A percentile compares a stretch with the other conserved stretches of the same genome.
Evolutionary conservation across 2,797 vertebrate species (phyloP).

Genomic region (Pristis pectinata): DNA sequence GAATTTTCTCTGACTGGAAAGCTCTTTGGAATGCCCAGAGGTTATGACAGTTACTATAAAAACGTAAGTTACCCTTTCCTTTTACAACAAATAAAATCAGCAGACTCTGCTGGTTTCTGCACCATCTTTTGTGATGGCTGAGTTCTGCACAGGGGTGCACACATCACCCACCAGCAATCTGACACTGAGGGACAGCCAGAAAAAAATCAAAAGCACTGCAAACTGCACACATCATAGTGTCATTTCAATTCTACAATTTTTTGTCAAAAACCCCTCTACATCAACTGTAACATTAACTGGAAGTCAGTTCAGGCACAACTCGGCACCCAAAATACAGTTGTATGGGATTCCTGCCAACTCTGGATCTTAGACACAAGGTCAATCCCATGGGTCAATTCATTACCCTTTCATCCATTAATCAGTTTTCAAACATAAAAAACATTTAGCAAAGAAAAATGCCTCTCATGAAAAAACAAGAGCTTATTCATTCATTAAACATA

Average conservation of each 20-base stretch:
- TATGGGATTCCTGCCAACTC: conserved; percentile 26
- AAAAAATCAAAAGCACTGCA: conserved; percentile 7
- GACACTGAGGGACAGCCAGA: neutral
- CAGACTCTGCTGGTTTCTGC: neutral
- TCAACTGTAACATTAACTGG: neutral
- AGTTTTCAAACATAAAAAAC: conserved; percentile 38
- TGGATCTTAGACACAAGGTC: conserved; percentile 33
- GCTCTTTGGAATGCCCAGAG: neutral
- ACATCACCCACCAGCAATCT: neutral
- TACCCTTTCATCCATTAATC: conserved; percentile 38
- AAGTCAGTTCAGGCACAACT: neutral
- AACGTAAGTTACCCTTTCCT: neutral
- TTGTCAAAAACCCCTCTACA: neutral
- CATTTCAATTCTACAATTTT: neutral
- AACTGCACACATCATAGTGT: neutral
- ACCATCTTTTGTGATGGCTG: neutral
- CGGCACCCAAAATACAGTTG: neutral
- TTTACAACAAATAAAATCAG: neutral
- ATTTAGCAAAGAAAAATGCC: conserved; percentile 35
- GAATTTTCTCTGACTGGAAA: neutral
- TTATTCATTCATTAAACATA: conserved; percentile 35
- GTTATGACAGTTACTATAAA: neutral
- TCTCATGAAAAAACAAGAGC: conserved; percentile 37
- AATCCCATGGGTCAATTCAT: conserved; percentile 29
- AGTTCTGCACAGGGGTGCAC: neutral